Conservation (phyloP, 2,113 vertebrate genomes). For the Rhinogobius similis region DNA sequence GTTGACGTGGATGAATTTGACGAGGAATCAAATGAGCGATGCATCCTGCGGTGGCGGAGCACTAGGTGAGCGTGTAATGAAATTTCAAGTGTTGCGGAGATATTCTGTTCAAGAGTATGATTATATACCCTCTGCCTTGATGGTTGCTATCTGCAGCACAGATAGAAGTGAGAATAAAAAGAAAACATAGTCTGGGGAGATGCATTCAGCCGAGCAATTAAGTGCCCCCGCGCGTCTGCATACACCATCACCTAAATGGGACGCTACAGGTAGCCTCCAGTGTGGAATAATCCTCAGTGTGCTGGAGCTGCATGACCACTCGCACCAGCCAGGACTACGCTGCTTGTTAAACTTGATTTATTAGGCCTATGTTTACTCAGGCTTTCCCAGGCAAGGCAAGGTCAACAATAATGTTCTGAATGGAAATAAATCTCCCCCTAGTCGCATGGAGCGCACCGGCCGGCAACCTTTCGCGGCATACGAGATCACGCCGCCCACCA, state of each 20-base stretch:
- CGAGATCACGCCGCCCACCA: constrained; percentile 44
- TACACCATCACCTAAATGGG: constrained; percentile 72
- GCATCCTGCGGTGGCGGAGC: constrained; percentile 64
- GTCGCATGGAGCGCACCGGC: constrained; percentile 49
- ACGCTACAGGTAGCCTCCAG: constrained; percentile 75
- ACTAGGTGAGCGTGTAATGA: constrained; percentile 75
- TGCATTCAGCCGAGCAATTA: constrained; percentile 77
- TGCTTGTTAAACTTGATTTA: constrained; percentile 84
- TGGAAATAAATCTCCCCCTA: constrained; percentile 78
- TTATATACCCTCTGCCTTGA: constrained; percentile 59
- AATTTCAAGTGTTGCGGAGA: constrained; percentile 63
- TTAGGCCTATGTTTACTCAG: constrained; percentile 79
- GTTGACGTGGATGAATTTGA: constrained; percentile 65
- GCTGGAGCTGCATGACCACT: constrained; percentile 68
- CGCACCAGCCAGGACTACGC: constrained; percentile 58
- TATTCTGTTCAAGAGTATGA: constrained; percentile 61
- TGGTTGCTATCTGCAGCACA: constrained; percentile 54
- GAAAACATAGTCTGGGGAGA: constrained; percentile 51
- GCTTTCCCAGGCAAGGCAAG: constrained; percentile 77
- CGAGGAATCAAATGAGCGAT: constrained; percentile 64
- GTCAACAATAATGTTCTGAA: constrained; percentile 82
- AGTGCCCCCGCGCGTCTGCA: constrained; percentile 66
- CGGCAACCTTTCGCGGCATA: constrained; percentile 50
- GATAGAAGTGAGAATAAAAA: constrained; percentile 58
- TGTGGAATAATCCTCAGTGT: constrained; percentile 74